phyloP scores from a whole-genome alignment of 2,888 invertebrate genomes.

The Sesia bembeciformis region DNA sequence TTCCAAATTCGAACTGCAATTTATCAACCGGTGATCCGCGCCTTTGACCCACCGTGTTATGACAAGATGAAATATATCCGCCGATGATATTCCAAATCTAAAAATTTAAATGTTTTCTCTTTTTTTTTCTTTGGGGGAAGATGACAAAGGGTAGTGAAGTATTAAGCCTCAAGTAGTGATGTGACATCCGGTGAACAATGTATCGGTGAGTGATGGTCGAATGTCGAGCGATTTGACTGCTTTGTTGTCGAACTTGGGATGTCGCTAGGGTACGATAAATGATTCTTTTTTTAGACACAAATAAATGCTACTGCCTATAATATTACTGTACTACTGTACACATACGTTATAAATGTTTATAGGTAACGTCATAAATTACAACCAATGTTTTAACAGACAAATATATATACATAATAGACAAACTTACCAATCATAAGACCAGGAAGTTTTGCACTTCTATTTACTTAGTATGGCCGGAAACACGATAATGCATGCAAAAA shows the following conservation, averaged over 20 bases:
- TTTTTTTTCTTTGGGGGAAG: slow-evolving; percentile 23
- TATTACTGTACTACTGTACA: neutral
- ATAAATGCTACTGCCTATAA: neutral
- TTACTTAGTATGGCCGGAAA: too few relatives aligned
- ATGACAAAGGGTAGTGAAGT: slow-evolving; percentile 26
- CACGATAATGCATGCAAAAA: too few relatives aligned
- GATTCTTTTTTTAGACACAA: neutral
- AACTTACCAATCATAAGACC: too few relatives aligned
- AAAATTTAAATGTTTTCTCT: slow-evolving; percentile 38
- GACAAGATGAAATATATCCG: slow-evolving; percentile 71
- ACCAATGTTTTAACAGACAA: neutral
- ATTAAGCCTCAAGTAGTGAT: slow-evolving; percentile 35
- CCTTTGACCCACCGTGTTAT: slow-evolving; percentile 70
- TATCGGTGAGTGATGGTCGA: slow-evolving; percentile 51
- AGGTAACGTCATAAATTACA: neutral
- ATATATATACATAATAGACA: neutral
- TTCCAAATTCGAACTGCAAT: slow-evolving; percentile 69
- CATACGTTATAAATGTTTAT: neutral
- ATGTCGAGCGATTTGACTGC: slow-evolving; percentile 20
- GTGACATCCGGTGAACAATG: slow-evolving; percentile 60
- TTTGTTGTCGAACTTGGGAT: slow-evolving; percentile 21
- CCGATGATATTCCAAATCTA: slow-evolving; percentile 65
- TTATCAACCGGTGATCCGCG: slow-evolving; percentile 63
- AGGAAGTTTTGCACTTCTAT: too few relatives aligned
- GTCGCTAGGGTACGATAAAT: slow-evolving; percentile 14